Base-by-base conservation (phyloP, 2,797 vertebrate genomes). In the Eospalax fontanierii region DNA sequence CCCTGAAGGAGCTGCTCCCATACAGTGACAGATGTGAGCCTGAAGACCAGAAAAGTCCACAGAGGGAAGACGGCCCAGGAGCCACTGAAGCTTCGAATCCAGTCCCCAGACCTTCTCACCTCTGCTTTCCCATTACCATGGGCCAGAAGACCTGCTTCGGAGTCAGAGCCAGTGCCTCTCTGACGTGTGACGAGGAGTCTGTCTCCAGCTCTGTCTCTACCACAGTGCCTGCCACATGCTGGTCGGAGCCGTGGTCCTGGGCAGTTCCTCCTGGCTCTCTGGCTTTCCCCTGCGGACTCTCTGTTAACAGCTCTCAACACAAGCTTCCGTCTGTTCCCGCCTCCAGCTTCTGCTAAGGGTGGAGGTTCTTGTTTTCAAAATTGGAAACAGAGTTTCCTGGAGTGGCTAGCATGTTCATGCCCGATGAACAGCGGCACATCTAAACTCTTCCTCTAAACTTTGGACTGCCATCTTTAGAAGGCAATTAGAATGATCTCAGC, bases 391-490 rank as follows among this genome's bases (percentile, higher is more conserved):
- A 89, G 15, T 19, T 63, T 91, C 78, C 92, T 88, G n/a, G 54
- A 85, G 57, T 21, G 43, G 35, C 35, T 54, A 68, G 35, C 65
- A 57, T 61, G 50, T 87, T 84, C 57, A 0, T 15, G 40, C 66
- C 74, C 65, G 15, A 46, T 38, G 0, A 71, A 33, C 30, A 54
- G 15, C 50, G 43, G 35, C 4, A n/a, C 57, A 74, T 84, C 66
- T 73, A 59, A 93, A 68, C 38, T 81, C 50, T 87, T 80, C 33
- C 50, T 85, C 33, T 66, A 90, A 50, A 94, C 86, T 84, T 92
- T 71, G 80, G 80, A 65, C 84, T 84, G 80, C 46, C 12, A 68
- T 22, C 43, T 75, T 68, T 73, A 12, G 46, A 46, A 3, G n/a
- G 24, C 21, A 57, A 50, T 66, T 40, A 33, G 63, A 76, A 74